phyloP scores from a whole-genome alignment of 2,113 vertebrate species.

The Rhinoderma darwinii region DNA sequence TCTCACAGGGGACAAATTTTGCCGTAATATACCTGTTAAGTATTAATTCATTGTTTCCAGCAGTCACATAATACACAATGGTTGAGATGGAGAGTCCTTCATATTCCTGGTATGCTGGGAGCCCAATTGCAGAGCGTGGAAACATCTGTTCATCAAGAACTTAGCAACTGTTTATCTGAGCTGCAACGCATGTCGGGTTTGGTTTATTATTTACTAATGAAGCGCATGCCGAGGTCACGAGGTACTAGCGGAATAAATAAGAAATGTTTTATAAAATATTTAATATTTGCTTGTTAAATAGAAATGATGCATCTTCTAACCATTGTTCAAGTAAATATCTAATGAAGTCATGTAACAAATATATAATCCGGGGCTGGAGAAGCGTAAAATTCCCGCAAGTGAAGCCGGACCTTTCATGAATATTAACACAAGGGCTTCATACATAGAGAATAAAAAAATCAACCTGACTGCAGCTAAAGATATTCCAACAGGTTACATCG shows the following conservation, averaged over 20 bases:
- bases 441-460: not conserved
- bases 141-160: not conserved
- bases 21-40: too few relatives aligned
- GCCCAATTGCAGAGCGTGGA: not conserved
- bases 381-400: not conserved
- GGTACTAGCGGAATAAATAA: not conserved
- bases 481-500: too few relatives aligned
- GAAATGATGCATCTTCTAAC: not conserved
- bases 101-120: not conserved
- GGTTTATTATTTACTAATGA: not conserved
- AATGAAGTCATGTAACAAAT: not conserved
- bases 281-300: not conserved
- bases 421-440: not conserved
- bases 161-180: not conserved
- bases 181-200: not conserved
- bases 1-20: too few relatives aligned
- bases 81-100: too few relatives aligned
- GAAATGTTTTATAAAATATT: conserved; percentile 12
- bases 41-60: too few relatives aligned
- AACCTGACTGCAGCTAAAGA: not conserved
- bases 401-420: not conserved
- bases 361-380: not conserved
- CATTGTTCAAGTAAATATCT: not conserved
- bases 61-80: too few relatives aligned
- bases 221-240: not conserved